Percentiles rank a stretch among this genome's conserved stretches.
phyloP scores from a whole-genome alignment of 1,140 invertebrate species.

The Monomorium pharaonis region DNA sequence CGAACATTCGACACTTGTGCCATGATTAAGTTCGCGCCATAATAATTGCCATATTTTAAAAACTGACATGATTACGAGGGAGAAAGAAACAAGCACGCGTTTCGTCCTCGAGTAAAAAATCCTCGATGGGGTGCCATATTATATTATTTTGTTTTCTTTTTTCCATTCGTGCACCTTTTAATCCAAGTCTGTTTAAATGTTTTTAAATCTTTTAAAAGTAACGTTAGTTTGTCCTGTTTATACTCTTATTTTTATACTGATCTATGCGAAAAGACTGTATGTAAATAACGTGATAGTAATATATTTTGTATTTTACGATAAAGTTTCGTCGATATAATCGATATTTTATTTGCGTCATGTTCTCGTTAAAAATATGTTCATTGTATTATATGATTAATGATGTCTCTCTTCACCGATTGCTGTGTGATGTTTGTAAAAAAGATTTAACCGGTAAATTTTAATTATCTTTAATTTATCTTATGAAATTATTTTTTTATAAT shows the following conservation, averaged over 20 bases:
- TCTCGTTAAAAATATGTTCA: constrained; percentile 12
- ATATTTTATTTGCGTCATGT: constrained; percentile 24
- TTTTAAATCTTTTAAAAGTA: constrained; percentile 3
- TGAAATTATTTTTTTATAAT: not conserved
- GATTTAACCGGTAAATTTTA: not conserved
- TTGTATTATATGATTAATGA: not conserved
- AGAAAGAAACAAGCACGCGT: constrained; percentile 1
- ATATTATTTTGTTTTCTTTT: not conserved
- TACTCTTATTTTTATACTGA: constrained; percentile 58
- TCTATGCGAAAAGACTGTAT: constrained; percentile 70
- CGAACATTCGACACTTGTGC: constrained; percentile 59
- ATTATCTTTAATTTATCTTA: too few species aligned
- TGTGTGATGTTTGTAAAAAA: not conserved
- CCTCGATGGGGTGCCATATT: constrained; percentile 37
- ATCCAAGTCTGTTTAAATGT: not conserved
- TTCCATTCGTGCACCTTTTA: constrained; percentile 25
- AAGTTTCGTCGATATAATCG: constrained; percentile 22
- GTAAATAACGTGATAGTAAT: constrained; percentile 74
- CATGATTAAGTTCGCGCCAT: constrained; percentile 71
- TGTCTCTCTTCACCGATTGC: not conserved
- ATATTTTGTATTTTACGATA: constrained; percentile 59
- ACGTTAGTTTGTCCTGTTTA: constrained; percentile 30
- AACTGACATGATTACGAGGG: constrained; percentile 23
- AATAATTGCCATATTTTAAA: constrained; percentile 73
- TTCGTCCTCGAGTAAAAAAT: constrained; percentile 42